These are phyloP conservation scores for Brachionus paranguensis DNA, from an alignment of 1,140 invertebrate species.

Conservation along the genomic window DNA sequence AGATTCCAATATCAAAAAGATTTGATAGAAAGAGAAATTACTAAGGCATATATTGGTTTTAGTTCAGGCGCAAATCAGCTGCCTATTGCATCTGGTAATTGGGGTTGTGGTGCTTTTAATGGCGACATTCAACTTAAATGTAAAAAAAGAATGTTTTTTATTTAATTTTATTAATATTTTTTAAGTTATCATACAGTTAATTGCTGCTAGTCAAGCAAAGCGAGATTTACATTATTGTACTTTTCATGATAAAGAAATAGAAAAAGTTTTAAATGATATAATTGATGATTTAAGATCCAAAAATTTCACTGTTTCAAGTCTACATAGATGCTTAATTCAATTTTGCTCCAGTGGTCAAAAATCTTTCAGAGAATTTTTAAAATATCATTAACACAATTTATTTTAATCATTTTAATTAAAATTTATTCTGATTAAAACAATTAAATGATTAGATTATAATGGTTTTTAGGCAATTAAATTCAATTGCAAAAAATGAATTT, in stretches of 20 bases:
- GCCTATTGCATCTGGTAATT: constrained; percentile 82
- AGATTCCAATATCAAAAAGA: background rate
- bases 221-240: background rate
- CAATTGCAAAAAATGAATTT: too few species aligned
- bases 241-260: background rate
- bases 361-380: background rate
- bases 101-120: constrained; percentile 89
- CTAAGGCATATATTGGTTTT: constrained; percentile 8
- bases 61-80: background rate
- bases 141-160: background rate
- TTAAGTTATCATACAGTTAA: background rate
- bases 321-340: background rate
- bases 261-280: background rate
- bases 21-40: background rate
- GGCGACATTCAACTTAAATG: constrained; percentile 71
- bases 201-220: background rate
- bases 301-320: background rate
- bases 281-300: background rate
- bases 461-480: too few species aligned
- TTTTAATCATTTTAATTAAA: too few species aligned
- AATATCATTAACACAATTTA: too few species aligned
- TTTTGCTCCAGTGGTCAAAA: background rate
- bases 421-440: too few species aligned
- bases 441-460: too few species aligned
- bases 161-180: background rate